These are phyloP conservation scores for Silurus glanis DNA, from an alignment of 2,113 vertebrate species.

Conservation along the genomic window DNA sequence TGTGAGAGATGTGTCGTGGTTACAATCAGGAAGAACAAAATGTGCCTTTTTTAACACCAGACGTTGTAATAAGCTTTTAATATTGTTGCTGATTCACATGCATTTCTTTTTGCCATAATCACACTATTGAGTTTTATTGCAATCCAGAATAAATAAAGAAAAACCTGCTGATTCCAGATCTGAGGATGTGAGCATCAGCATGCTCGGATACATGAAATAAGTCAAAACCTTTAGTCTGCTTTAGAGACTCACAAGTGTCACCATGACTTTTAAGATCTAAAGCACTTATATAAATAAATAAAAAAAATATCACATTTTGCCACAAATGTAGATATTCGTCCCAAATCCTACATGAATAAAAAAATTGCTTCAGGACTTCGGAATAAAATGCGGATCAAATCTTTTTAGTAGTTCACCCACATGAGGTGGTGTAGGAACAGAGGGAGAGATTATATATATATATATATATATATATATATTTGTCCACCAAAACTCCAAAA, in stretches of 20 bases:
- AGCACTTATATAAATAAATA: no score
- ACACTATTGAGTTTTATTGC: neutral
- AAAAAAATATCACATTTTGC: no score
- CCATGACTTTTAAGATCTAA: no score
- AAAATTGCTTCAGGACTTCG: no score
- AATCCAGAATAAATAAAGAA: neutral
- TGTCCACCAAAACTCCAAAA: conserved; percentile 16
- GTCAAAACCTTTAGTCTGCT: neutral
- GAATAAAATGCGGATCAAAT: neutral
- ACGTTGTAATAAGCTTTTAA: neutral
- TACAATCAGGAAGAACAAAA: neutral
- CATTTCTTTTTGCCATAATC: neutral
- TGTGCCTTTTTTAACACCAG: neutral
- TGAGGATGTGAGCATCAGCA: neutral
- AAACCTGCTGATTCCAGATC: neutral
- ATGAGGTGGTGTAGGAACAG: neutral
- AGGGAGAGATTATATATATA: neutral
- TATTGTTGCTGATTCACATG: no score
- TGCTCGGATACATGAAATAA: neutral
- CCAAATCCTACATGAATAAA: no score
- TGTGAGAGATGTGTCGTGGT: neutral
- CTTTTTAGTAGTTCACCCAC: neutral
- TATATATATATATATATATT: no score
- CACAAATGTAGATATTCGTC: no score
- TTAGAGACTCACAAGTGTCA: no score